Evolutionary conservation across 2,113 vertebrate species (phyloP).

Genomic region (Fukomys damarensis): DNA sequence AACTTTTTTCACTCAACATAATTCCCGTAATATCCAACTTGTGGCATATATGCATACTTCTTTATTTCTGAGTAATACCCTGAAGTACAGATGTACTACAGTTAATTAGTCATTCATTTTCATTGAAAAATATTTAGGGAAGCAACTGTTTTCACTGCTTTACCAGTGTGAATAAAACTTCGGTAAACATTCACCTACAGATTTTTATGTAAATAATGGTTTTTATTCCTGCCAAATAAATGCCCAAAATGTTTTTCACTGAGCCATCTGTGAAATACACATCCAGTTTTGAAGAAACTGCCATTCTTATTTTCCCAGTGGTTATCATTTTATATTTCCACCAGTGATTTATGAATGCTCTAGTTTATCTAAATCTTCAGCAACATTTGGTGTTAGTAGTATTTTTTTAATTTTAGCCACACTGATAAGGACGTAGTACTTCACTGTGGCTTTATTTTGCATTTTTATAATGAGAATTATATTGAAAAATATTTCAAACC

Average conservation of each 20-base stretch:
- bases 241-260: background rate
- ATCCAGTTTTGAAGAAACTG: background rate
- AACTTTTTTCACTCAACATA: background rate
- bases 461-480: background rate
- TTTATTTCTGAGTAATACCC: background rate
- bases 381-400: background rate
- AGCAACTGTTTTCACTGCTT: background rate
- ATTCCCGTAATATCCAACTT: background rate
- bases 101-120: background rate
- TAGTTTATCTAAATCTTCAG: background rate
- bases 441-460: background rate
- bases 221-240: slow-evolving; percentile 20
- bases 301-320: background rate
- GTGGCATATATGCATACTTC: background rate
- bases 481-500: background rate
- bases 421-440: background rate
- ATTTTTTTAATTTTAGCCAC: background rate
- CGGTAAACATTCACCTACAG: background rate
- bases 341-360: background rate
- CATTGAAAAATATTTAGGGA: background rate
- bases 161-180: background rate
- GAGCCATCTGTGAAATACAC: background rate
- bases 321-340: background rate
- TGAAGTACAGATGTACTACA: too few species aligned
- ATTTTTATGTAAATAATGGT: background rate